phyloP scores from a whole-genome alignment of 2,113 vertebrate genomes.

The Lamprotornis superbus region DNA sequence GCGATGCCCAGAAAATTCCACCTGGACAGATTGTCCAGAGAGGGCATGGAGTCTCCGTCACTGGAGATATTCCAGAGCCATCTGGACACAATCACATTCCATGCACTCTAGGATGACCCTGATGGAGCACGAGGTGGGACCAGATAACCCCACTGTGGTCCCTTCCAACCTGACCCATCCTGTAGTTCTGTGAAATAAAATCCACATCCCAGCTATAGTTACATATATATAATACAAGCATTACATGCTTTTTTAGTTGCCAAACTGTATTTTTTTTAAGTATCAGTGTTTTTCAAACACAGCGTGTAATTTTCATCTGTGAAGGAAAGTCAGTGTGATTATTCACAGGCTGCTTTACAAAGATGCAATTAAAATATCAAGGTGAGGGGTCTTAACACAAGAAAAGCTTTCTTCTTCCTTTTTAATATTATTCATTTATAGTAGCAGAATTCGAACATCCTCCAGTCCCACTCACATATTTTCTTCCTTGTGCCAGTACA shows the following conservation, averaged over 20 bases:
- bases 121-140: neutral
- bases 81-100: neutral
- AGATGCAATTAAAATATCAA: neutral
- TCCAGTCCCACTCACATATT: rapidly evolving
- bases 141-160: neutral
- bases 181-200: neutral
- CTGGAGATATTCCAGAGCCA: neutral
- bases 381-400: neutral
- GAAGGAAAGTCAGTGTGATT: neutral
- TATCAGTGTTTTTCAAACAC: neutral
- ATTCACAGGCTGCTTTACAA: neutral
- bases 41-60: neutral
- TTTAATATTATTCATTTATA: neutral
- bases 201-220: rapidly evolving
- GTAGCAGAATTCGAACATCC: neutral
- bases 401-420: neutral
- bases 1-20: neutral
- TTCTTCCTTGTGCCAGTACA: neutral
- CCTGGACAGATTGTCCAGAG: neutral
- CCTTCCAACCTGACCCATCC: neutral
- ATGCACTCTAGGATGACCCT: neutral
- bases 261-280: neutral
- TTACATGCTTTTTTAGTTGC: neutral
- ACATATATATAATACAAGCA: neutral
- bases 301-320: neutral